Evolutionary conservation across 2,888 invertebrate species (phyloP), one percentile per base, ranked within the genome.

Genomic region (Schrankia costaestrigalis): DNA sequence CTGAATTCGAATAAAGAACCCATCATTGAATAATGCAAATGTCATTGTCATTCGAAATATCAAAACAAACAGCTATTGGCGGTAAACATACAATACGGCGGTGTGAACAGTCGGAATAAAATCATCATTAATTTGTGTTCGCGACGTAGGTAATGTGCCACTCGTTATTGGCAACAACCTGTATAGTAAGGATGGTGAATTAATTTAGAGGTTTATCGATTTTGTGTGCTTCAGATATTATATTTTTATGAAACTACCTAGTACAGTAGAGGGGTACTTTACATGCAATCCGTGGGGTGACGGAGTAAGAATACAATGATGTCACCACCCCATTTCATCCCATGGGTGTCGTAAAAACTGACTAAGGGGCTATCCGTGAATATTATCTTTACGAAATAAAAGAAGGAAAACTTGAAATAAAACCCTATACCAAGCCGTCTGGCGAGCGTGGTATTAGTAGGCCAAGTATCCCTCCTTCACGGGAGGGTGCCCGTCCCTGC

Each of bases 61-160:
- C 38, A 31, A 28, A 46, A 56, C 53, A 44, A 52, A 53, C 38
- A 33, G 37, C 35, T 46, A 57, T 51, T 46, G 46, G 40, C 44
- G 38, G 39, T 44, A 44, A 44, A 57, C 46, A 38, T 46, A 15
- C 49, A 41, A 54, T 52, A 56, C 57, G 55, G 55, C 56, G 30
- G 48, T 39, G 24, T 29, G 39, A 41, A 46, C 37, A 41, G 29
- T 31, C 33, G 46, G 56, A 57, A 84, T 84, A 83, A 84, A 82
- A 84, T 83, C 77, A 83, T 61, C 83, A 84, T 84, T 75, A 78
- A 82, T 83, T 83, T 71, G 77, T 82, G 83, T 65, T 64, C 66
- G 63, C 75, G 83, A 84, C 84, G 71, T 57, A 57, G 58, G 70
- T 75, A 80, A 83, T 78, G 78, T 75, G 58, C 77, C 75, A 75